Base-by-base conservation (phyloP, 2,888 invertebrate genomes). In the Morpho helenor region DNA sequence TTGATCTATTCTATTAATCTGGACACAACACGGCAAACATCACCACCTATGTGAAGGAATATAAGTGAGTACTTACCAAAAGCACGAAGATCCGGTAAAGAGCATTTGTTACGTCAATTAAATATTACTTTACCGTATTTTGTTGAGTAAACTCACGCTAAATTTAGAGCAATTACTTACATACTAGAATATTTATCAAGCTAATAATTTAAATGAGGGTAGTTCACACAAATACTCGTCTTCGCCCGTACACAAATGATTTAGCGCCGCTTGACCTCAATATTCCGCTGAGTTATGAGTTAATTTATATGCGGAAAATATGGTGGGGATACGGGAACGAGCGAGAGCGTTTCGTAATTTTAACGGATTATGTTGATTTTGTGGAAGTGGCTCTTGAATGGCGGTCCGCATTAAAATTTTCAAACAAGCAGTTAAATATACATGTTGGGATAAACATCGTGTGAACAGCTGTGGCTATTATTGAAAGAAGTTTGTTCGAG, bases 291-390 rank as follows among this genome's bases (percentile, higher is more conserved):
- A 80, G 75, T 78, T 80, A 81, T 79, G 79, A 77, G 75, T 77
- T 79, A 77, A 81, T 82, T 79, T 80, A 75, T 77, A 79, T 77
- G 75, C 78, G 71, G 71, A 71, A 73, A 79, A 77, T 79, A 74
- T 72, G 72, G 70, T 66, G 68, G 56, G 72, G 69, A 69, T 70
- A 70, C 67, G 68, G 63, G 56, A 63, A 60, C 60, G 61, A 63
- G 62, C 60, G 64, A 61, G 59, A 65, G 66, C 64, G 66, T 68
- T 66, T 64, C 60, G 62, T 60, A 61, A 66, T 67, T 63, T 66
- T 66, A 57, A 51, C 60, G 68, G 68, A 68, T 68, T 67, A 67
- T 63, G 67, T 66, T 62, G 64, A 63, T 60, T 64, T 64, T 61
- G 52, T 55, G 54, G 54, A 59, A 61, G 66, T 60, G 50, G 47